Evolutionary conservation across 2,113 vertebrate species (phyloP).

Genomic region (Halichoeres trimaculatus): DNA sequence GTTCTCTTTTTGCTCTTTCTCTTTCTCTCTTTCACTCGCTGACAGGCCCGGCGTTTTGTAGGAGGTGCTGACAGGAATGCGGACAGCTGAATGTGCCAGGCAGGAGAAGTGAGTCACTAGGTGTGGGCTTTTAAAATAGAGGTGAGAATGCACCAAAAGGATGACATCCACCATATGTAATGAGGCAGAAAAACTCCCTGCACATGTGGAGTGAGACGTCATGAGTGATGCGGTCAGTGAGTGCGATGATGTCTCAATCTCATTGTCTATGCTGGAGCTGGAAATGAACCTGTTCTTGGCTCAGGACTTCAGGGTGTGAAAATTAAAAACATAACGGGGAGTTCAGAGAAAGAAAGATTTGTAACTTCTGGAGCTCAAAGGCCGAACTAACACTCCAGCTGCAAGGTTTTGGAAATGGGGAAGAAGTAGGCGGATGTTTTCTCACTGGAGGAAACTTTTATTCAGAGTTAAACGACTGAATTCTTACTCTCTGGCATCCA

Average conservation of each 20-base stretch:
- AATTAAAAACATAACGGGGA: too few relatives aligned
- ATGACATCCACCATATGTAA: constrained; percentile 73
- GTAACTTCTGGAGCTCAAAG: too few relatives aligned
- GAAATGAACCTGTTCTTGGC: too few relatives aligned
- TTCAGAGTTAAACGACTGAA: too few relatives aligned
- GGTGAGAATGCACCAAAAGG: constrained; percentile 72
- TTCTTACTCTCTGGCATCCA: too few relatives aligned
- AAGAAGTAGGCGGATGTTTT: too few relatives aligned
- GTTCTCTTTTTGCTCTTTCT: constrained; percentile 45
- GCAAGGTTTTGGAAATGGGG: too few relatives aligned
- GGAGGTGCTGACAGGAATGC: constrained; percentile 79
- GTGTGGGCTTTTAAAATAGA: constrained; percentile 80
- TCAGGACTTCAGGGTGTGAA: too few relatives aligned
- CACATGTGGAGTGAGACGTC: constrained; percentile 38
- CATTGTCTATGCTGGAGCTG: too few relatives aligned
- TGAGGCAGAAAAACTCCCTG: constrained; percentile 46
- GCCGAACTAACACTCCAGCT: too few relatives aligned
- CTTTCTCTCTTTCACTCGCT: constrained; percentile 27
- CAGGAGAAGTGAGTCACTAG: constrained; percentile 79
- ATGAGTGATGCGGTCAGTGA: not conserved
- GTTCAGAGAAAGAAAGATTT: too few relatives aligned
- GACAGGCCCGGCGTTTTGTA: constrained; percentile 74
- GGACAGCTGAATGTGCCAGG: constrained; percentile 80
- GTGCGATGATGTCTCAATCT: not conserved
- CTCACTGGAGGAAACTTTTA: too few relatives aligned